Percentiles rank a stretch among this genome's conserved stretches.
phyloP scores from a whole-genome alignment of 2,888 invertebrate species.

The Arctia plantaginis region DNA sequence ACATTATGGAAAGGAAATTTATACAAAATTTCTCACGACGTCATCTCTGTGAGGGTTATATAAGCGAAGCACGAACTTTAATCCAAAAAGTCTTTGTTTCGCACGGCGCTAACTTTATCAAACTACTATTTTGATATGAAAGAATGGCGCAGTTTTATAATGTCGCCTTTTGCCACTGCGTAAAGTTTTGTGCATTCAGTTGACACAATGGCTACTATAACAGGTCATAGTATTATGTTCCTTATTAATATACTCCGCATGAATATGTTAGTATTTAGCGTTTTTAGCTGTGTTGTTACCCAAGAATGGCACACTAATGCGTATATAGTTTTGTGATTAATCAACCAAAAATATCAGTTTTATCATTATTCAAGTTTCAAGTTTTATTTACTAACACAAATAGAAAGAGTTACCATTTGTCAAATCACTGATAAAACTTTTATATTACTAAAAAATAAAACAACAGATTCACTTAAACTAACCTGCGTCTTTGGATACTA shows the following conservation, averaged over 20 bases:
- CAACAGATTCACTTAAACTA: neutral
- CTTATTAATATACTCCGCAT: too few relatives aligned
- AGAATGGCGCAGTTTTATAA: neutral
- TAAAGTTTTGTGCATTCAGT: neutral
- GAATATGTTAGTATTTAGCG: neutral
- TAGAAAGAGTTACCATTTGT: too few relatives aligned
- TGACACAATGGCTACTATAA: neutral
- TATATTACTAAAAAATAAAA: neutral
- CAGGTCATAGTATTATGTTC: neutral
- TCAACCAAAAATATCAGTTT: too few relatives aligned
- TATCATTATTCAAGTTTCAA: too few relatives aligned
- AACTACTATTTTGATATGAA: neutral
- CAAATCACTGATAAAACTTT: too few relatives aligned
- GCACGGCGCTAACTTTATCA: neutral
- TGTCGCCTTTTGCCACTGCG: neutral
- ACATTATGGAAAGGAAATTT: neutral
- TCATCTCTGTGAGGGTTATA: neutral
- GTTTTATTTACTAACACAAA: too few relatives aligned
- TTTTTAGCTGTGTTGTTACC: neutral
- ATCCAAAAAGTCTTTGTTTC: neutral
- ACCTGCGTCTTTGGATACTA: neutral
- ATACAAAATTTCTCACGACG: neutral
- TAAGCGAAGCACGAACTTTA: neutral
- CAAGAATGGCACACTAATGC: neutral
- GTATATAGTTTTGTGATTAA: neutral